Evolutionary conservation across 2,113 vertebrate species (phyloP), one percentile per base, ranked within the genome.

Genomic region (Takifugu bimaculatus): DNA sequence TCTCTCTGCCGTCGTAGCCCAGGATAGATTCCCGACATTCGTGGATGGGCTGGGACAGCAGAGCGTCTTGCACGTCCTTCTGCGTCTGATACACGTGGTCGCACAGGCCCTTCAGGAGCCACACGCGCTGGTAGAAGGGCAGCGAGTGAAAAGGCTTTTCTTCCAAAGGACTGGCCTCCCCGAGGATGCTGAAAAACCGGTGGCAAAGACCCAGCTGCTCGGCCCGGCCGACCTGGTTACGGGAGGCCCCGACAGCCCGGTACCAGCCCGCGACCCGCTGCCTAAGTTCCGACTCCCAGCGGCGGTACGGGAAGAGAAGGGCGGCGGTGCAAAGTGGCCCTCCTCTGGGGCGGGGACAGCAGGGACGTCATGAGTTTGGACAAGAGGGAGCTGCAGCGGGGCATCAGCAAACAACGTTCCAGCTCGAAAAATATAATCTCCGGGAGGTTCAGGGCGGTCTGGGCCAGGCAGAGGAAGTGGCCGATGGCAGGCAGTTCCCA

Each of bases 401-500:
- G 96, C 94, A 99, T 96, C 50, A 99, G 84, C 81, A 99, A 91
- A 84, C 96, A 97, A 54, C 95, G 94, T 82, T 98, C 96, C 72
- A 99, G 87, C 80, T 99, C 97, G 60, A 94, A 98, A 88, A 96
- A 99, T 35, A 98, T 90, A 65, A 98, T 94, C 90, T 99, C 97
- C 14, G 96, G 97, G 66, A 99, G 93, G 83, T 96, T 95, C 62
- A 99, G 92, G 64, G 93, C 94, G 61, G 93, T 91, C 75, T 98
- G 96, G 50, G 97, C 96, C 82, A 99, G 93, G 85, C 96, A 98
- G 73, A 99, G 93, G 67, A 98, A 98, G 89, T 99, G 97, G 13
- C 96, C 96, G 54, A 99, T 94, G 61, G 97, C 95, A 74, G 97
- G 96, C 61, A 99, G 94, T 85, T 99, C 97, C 97, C 97, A 99